Evolutionary conservation across 2,113 vertebrate species (phyloP), one percentile per base, ranked within the genome.

Genomic region (Oryzias javanicus): DNA sequence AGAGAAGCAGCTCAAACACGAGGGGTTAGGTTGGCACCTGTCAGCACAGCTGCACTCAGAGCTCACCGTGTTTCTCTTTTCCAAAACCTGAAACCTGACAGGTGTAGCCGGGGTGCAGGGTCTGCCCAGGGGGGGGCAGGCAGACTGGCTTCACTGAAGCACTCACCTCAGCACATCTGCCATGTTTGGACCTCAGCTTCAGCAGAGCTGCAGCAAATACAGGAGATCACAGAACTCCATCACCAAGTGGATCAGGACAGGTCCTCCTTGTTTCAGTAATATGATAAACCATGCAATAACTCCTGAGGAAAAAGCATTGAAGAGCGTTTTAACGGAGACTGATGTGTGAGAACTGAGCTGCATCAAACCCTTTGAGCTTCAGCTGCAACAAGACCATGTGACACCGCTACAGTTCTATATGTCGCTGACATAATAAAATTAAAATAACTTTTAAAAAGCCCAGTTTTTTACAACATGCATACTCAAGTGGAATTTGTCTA

Each of bases 31-130:
- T 8, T 47, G 1, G n/a, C 2, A 17, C 42, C 14, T 45, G 15
- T 46, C 46, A 47, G 46, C 16, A 8, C 35, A 10, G 35, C 35
- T 12, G 35, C 12, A 7, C 20, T 49, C 41, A 24, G 19, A 62
- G 22, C 89, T 93, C 88, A 98, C 96, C 87, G 1, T 73, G 24
- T 6, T 76, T 64, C 60, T 94, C 89, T 80, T 89, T 94, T 53
- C 96, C 96, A 4, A 94, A 98, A 62, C 96, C 95, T 18, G 93
- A 63, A 60, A 98, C 88, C 82, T 97, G 93, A 81, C 96, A 98
- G 15, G 18, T 62, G 22, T 77, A 61, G 1, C 90, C 88, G 0
- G 87, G 73, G 1, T 0, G 16, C 5, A 92, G 74, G 3, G 74
- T 51, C 0, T 71, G 78, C 27, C 44, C n/a, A 15, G 49, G 49